Evolutionary conservation across 2,888 invertebrate species (phyloP).

Genomic region (Parthenolecanium corni): DNA sequence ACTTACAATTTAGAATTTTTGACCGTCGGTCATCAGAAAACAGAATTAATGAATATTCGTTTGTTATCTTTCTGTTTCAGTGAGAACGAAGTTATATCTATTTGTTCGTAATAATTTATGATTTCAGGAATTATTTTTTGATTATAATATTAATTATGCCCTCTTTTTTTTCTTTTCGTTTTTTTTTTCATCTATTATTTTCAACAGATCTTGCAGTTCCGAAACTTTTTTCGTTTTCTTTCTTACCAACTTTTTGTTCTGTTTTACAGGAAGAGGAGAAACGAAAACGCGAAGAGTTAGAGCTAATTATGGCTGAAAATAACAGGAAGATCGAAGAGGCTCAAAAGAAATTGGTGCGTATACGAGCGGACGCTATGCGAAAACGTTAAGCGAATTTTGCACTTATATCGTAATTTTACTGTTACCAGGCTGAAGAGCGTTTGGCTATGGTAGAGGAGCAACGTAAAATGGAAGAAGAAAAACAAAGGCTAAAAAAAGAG

Average conservation of each 20-base stretch:
- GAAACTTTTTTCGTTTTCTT: slow-evolving; percentile 31
- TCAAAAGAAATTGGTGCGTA: slow-evolving; percentile 83
- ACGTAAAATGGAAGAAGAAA: slow-evolving; percentile 88
- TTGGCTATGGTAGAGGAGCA: slow-evolving; percentile 94
- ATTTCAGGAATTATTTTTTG: no score
- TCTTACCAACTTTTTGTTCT: slow-evolving; percentile 31
- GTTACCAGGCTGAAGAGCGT: slow-evolving; percentile 80
- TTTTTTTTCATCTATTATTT: no score
- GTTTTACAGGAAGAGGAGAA: slow-evolving; percentile 92
- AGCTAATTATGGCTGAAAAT: slow-evolving; percentile 94
- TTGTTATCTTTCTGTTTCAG: no score
- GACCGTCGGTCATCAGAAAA: no score
- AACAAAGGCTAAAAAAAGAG: slow-evolving; percentile 83
- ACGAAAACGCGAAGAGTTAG: slow-evolving; percentile 88
- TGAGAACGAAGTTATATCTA: no score
- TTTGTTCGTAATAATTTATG: no score
- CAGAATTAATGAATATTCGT: no score
- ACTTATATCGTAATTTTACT: slow-evolving; percentile 26
- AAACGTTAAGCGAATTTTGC: neutral
- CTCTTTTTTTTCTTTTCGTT: no score
- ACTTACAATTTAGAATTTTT: no score
- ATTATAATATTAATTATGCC: no score
- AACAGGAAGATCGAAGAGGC: slow-evolving; percentile 95
- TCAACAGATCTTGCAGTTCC: no score
- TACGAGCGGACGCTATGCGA: neutral